Evolutionary conservation across 1,140 invertebrate species (phyloP), one percentile per base, ranked within the genome.

Genomic region (Hyphantria cunea): DNA sequence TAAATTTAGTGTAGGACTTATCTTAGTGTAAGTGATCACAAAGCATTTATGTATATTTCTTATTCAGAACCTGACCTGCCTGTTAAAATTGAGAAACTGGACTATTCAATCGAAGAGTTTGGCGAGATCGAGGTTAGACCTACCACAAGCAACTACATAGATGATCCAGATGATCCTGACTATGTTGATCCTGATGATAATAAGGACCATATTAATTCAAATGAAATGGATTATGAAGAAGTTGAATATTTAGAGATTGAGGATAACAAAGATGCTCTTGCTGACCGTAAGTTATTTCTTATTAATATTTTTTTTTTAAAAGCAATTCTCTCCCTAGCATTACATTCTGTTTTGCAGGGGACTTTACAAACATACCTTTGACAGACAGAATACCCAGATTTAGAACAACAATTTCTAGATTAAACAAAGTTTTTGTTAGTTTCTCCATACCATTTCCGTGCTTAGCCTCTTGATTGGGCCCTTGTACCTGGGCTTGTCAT

Each of bases 231-330:
- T 0, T 70, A 54, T 52, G 55, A 64, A 14, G 55, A 67, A 13
- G 39, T 70, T 8, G 69, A 72, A 25, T 72, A 62, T 53, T 59
- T 72, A 25, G 64, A 71, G 11, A 65, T 68, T n/a, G 65, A 59
- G 6, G 61, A 52, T 3, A 4, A 41, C 17, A 25, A 25, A 11
- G 25, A 25, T 9, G 12, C 25, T 10, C 37, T 39, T 0, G 32
- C 33, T 44, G 41, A 7, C 6, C 6, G 41, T 44, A 13, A 12
- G 41, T 44, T 25, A 25, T 25, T 25, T 25, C n/a, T n/a, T n/a
- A n/a, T n/a, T n/a, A n/a, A n/a, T n/a, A n/a, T n/a, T n/a, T n/a
- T n/a, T n/a, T n/a, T n/a, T n/a, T n/a, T n/a, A n/a, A n/a, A n/a
- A n/a, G n/a, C n/a, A n/a, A n/a, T n/a, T n/a, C n/a, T n/a, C n/a